Conservation (phyloP, 2,113 vertebrate species). For the Dissostichus mawsoni region DNA sequence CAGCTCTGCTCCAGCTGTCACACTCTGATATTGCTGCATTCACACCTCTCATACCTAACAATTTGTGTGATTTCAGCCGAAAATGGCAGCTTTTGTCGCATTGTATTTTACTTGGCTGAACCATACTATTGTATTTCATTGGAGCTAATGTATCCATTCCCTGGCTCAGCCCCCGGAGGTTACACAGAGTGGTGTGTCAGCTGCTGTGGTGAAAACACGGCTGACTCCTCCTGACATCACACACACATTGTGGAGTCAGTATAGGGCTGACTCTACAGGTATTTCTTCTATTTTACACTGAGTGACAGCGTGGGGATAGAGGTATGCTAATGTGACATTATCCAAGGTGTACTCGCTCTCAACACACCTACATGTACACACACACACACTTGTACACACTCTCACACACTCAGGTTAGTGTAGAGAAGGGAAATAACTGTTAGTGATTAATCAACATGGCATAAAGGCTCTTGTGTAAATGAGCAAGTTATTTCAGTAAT, state of each 20-base stretch:
- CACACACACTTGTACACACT: slow-evolving; percentile 2
- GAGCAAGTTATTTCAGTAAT: slow-evolving; percentile 25
- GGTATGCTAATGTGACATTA: slow-evolving; percentile 74
- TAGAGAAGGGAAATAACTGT: slow-evolving; percentile 18
- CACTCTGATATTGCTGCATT: not conserved
- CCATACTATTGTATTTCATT: slow-evolving; percentile 30
- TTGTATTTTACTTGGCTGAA: slow-evolving; percentile 41
- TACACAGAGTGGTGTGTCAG: slow-evolving; percentile 18
- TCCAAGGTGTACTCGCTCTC: slow-evolving; percentile 25
- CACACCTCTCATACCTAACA: not conserved
- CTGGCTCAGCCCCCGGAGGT: slow-evolving; percentile 8
- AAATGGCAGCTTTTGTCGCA: slow-evolving; percentile 4
- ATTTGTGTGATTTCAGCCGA: slow-evolving; percentile 15
- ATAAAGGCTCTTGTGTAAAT: slow-evolving; percentile 19
- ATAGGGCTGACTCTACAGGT: slow-evolving; percentile 46
- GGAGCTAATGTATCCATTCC: slow-evolving; percentile 39
- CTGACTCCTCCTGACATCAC: slow-evolving; percentile 60
- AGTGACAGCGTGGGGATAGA: slow-evolving; percentile 44
- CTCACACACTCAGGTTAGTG: slow-evolving; percentile 20
- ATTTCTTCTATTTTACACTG: slow-evolving; percentile 48
- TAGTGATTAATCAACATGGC: slow-evolving; percentile 49
- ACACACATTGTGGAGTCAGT: slow-evolving; percentile 46
- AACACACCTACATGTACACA: slow-evolving; percentile 16
- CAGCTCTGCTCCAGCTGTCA: not conserved
- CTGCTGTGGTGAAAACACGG: slow-evolving; percentile 43